phyloP scores from a whole-genome alignment of 2,888 invertebrate genomes.

The Dicranocentrus wangi region DNA sequence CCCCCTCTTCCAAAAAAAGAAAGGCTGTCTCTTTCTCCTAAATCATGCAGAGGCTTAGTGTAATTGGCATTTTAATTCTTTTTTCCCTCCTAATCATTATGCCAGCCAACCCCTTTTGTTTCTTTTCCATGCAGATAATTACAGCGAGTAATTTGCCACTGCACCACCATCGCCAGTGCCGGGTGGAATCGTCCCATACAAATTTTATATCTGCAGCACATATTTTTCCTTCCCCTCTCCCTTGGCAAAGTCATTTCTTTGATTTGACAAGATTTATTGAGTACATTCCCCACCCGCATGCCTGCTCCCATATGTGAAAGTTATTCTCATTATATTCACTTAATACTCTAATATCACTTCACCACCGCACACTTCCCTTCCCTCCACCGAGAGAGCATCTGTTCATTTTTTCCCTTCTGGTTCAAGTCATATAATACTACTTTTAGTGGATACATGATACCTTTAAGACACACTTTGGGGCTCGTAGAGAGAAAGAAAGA shows the following conservation, averaged over 20 bases:
- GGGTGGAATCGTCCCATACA: slow-evolving; percentile 2
- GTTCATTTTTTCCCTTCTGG: neutral
- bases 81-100: slow-evolving; percentile 49
- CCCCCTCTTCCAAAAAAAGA: too few relatives aligned
- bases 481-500: too few relatives aligned
- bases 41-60: slow-evolving; percentile 8
- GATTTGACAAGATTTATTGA: slow-evolving; percentile 58
- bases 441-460: too few relatives aligned
- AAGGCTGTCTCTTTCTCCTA: too few relatives aligned
- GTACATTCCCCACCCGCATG: slow-evolving; percentile 1
- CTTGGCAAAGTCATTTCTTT: slow-evolving; percentile 40
- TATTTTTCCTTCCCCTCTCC: neutral
- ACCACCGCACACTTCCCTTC: too few relatives aligned
- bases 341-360: too few relatives aligned
- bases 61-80: slow-evolving; percentile 51
- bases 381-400: neutral
- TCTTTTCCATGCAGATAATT: neutral
- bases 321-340: slow-evolving; percentile 5
- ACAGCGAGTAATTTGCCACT: neutral
- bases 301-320: neutral
- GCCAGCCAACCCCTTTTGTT: neutral
- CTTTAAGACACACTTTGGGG: too few relatives aligned
- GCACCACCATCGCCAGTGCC: neutral
- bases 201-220: neutral
- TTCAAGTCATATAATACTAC: too few relatives aligned